Base-by-base conservation (phyloP, 1,140 invertebrate genomes). In the Coenobita brevimanus region DNA sequence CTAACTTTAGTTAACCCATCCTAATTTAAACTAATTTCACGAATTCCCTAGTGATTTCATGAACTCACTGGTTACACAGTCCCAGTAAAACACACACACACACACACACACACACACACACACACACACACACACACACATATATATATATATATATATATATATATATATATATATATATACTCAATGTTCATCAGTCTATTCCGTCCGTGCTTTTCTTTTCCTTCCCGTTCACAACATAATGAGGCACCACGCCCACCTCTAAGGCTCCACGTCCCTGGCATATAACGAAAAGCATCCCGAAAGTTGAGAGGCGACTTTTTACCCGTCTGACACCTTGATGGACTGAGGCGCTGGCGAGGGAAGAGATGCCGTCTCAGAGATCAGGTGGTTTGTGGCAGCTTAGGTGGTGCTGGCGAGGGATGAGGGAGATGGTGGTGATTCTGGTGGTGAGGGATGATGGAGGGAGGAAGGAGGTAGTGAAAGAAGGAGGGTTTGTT, bases 221-320 rank as follows among this genome's bases (percentile, higher is more conserved):
- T n/a, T n/a, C n/a, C n/a, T n/a, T n/a, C n/a, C n/a, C n/a, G n/a
- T n/a, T n/a, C n/a, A n/a, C n/a, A n/a, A n/a, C n/a, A n/a, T n/a
- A n/a, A n/a, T n/a, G n/a, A n/a, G n/a, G n/a, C n/a, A n/a, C n/a
- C n/a, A n/a, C n/a, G n/a, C n/a, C n/a, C n/a, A n/a, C n/a, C n/a
- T n/a, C n/a, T 54, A 21, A 21, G 60, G 60, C 27, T 17, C 38
- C 73, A 15, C 73, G 21, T 17, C 24, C 73, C 41, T n/a, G 4
- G n/a, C 24, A 6, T 76, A 10, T 36, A 10, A 38, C 73, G 4
- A 62, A 71, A 82, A 82, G 67, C 36, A 71, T 82, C 67, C 17
- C 43, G 80, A 71, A 60, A 71, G 80, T 82, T 21, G 80, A 67
- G 46, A 38, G 64, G 27, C 62, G 27, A 50, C 64, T 82, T 82